These are phyloP conservation scores for Bujurquina vittata DNA, from an alignment of 2,113 vertebrate species.

Conservation along the genomic window DNA sequence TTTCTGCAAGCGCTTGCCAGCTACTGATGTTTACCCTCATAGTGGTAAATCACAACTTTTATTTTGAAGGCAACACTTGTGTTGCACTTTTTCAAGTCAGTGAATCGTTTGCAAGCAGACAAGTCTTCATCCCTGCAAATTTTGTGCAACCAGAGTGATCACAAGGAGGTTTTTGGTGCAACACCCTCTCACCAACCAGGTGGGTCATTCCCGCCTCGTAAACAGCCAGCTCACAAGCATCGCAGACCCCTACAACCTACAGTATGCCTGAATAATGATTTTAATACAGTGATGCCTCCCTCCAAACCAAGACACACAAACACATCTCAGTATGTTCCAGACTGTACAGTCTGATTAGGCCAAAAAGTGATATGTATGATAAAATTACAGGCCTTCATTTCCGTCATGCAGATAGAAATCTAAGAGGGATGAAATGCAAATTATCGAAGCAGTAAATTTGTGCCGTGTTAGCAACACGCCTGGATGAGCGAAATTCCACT, in stretches of 20 bases:
- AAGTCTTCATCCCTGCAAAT: too few relatives aligned
- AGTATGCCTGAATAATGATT: neutral
- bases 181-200: neutral
- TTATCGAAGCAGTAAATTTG: constrained; percentile 32
- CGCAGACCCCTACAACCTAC: neutral
- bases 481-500: constrained; percentile 25
- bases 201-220: neutral
- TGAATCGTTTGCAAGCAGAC: too few relatives aligned
- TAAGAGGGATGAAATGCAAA: constrained; percentile 35
- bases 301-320: neutral
- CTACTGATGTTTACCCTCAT: neutral
- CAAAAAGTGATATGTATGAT: neutral
- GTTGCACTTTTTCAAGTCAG: neutral
- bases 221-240: neutral
- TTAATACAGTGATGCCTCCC: neutral
- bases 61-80: neutral
- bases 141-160: too few relatives aligned
- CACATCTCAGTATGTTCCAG: neutral
- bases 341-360: constrained; percentile 10
- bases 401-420: constrained; percentile 27
- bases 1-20: neutral
- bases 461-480: neutral
- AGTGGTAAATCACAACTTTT: neutral
- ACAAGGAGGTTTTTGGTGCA: neutral
- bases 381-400: constrained; percentile 29